phyloP scores from a whole-genome alignment of 1,140 invertebrate genomes.

The Bombus sylvicola region DNA sequence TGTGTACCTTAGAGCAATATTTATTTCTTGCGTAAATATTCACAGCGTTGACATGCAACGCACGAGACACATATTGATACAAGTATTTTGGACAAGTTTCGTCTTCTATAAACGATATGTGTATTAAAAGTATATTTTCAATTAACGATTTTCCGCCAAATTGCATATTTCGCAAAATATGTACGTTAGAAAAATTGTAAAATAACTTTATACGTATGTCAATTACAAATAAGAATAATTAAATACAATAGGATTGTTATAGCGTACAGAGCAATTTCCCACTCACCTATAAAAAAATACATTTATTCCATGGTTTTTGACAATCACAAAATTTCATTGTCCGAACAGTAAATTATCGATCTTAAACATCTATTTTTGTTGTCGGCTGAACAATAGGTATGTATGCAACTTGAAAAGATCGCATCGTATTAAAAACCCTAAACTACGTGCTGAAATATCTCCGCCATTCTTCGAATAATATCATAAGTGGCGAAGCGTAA shows the following conservation, averaged over 20 bases:
- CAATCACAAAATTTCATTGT: not conserved
- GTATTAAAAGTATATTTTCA: not conserved
- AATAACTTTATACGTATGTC: not conserved
- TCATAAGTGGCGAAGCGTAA: not conserved
- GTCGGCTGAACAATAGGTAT: not conserved
- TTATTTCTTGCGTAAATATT: not conserved
- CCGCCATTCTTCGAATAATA: not conserved
- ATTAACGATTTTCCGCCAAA: not conserved
- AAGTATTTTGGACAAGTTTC: not conserved
- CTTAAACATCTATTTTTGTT: not conserved
- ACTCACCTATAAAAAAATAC: not conserved
- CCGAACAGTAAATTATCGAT: not conserved
- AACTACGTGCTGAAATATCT: not conserved
- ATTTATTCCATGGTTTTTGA: slow-evolving; percentile 12
- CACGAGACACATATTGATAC: not conserved
- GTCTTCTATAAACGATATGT: not conserved
- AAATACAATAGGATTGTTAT: not conserved
- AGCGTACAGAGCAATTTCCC: not conserved
- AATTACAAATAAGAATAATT: not conserved
- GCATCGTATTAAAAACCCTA: not conserved
- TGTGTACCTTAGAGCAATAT: not conserved
- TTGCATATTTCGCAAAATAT: not conserved
- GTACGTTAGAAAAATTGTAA: not conserved
- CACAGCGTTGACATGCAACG: too few relatives aligned
- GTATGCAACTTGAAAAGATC: not conserved